These are phyloP conservation scores for Oryctolagus cuniculus DNA, from an alignment of 2,113 vertebrate genomes.

Conservation along the genomic window mOryCun1.1 NC_091441.1:27623001-27623500, in stretches of 20 bases:
- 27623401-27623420: too few relatives aligned
- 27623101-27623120: background rate
- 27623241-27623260: background rate
- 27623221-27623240: background rate
- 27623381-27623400: background rate
- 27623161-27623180: background rate
- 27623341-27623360: background rate
- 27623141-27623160: background rate
- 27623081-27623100: background rate
- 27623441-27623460: background rate
- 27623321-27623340: background rate
- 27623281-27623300: background rate
- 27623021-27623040: background rate
- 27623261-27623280: background rate
- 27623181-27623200: background rate
- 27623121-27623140: background rate
- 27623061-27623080: background rate
- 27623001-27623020: background rate
- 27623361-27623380: background rate
- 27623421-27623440: background rate
- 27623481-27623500: background rate
- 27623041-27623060: background rate
- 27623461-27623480: background rate
- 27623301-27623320: background rate
- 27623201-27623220: background rate